Conservation (phyloP, 2,797 vertebrate genomes). For the Rhynchotus rufescens region DNA sequence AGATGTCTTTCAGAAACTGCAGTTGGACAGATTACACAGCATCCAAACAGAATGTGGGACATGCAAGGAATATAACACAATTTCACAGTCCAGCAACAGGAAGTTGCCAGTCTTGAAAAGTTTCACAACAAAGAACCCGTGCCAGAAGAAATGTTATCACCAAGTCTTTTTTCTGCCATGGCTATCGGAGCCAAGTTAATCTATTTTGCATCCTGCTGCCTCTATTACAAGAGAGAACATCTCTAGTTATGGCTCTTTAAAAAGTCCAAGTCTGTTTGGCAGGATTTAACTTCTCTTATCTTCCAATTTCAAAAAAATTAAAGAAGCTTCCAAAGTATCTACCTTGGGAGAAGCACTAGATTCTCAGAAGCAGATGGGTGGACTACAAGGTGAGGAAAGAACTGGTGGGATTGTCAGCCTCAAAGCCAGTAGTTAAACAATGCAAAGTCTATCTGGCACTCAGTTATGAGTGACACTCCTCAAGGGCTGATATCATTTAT, state of each 20-base stretch:
- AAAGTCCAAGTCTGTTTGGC: background rate
- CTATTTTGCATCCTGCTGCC: background rate
- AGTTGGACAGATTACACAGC: background rate
- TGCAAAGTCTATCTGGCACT: background rate
- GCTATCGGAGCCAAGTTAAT: background rate
- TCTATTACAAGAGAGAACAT: background rate
- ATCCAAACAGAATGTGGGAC: background rate
- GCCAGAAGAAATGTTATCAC: background rate
- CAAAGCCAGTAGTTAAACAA: background rate
- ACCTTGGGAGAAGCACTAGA: background rate
- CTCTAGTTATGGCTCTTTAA: background rate
- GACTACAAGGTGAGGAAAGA: background rate
- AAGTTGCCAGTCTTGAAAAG: slow-evolving; percentile 30
- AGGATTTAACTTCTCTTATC: background rate
- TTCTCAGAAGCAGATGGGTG: background rate
- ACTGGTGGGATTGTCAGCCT: no score
- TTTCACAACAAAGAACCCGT: slow-evolving; percentile 33
- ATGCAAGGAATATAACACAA: background rate
- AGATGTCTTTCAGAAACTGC: background rate
- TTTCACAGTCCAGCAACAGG: background rate
- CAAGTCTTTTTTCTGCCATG: background rate
- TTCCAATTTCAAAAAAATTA: background rate
- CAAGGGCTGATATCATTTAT: background rate
- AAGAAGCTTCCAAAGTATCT: background rate
- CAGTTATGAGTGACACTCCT: background rate